Evolutionary conservation across 2,888 invertebrate genomes (phyloP).

Genomic region (Drosophila parthenogenetica): DNA sequence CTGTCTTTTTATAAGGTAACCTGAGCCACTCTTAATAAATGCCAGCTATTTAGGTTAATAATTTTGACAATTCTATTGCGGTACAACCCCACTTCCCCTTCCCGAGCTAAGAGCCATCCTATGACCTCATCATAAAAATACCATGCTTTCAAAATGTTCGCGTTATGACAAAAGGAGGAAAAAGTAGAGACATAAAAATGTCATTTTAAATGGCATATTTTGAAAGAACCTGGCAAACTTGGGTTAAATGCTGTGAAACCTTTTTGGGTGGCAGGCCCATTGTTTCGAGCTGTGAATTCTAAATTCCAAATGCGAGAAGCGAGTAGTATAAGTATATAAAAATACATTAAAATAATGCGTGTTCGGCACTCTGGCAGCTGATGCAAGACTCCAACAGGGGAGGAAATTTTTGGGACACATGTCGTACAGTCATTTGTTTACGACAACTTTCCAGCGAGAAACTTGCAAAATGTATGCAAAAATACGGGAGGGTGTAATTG

Average conservation of each 20-base stretch:
- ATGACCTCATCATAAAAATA: constrained; percentile 39
- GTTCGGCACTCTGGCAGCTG: constrained; percentile 77
- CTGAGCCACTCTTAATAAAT: constrained; percentile 72
- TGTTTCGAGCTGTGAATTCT: constrained; percentile 19
- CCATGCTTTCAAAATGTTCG: constrained; percentile 28
- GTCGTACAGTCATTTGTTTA: constrained; percentile 74
- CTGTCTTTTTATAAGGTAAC: constrained; percentile 35
- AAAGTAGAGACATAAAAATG: constrained; percentile 67
- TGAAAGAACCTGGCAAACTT: constrained; percentile 34
- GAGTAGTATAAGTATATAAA: constrained; percentile 56
- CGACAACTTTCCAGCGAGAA: constrained; percentile 30
- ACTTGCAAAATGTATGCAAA: constrained; percentile 36
- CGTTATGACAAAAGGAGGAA: constrained; percentile 18
- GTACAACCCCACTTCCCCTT: constrained; percentile 3
- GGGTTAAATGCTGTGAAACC: constrained; percentile 61
- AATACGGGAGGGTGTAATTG: constrained; percentile 7
- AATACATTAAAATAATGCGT: constrained; percentile 83
- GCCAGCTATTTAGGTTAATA: constrained; percentile 79
- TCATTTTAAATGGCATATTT: constrained; percentile 75
- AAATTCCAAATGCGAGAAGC: constrained; percentile 16
- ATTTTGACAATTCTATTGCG: constrained; percentile 81
- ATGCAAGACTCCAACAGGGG: constrained; percentile 56
- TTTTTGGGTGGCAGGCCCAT: constrained; percentile 39
- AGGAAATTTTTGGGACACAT: constrained; percentile 22
- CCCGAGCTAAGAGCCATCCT: constrained; percentile 8